Conservation (phyloP, 2,113 vertebrate species). For the Archilochus colubris region DNA sequence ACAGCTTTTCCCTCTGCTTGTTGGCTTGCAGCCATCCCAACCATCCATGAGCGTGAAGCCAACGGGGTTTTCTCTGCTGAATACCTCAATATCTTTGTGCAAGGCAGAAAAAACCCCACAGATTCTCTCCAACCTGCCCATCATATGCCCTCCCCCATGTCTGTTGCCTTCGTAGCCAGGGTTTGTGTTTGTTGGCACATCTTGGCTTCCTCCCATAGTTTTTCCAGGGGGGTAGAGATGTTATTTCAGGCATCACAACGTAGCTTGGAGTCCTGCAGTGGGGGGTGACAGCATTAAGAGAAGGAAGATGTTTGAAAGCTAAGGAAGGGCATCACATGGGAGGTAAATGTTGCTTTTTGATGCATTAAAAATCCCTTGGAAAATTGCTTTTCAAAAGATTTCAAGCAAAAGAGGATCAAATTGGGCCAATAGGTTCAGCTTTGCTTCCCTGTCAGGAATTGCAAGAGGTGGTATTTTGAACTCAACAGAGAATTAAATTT, state of each 20-base stretch:
- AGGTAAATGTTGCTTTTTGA: neutral
- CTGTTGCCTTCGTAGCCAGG: neutral
- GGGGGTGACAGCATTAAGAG: neutral
- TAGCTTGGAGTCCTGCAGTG: neutral
- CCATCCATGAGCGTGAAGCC: neutral
- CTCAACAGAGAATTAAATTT: neutral
- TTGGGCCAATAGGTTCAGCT: neutral
- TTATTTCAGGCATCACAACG: neutral
- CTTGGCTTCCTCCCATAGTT: neutral
- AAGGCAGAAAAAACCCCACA: neutral
- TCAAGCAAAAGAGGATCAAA: neutral
- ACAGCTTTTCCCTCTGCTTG: neutral
- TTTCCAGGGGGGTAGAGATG: neutral
- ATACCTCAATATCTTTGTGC: neutral
- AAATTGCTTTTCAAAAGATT: neutral
- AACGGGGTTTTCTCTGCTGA: slow-evolving; percentile 9
- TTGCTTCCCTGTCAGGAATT: neutral
- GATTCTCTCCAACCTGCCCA: neutral
- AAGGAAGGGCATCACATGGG: neutral
- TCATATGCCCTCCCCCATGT: neutral
- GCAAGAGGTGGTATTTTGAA: neutral
- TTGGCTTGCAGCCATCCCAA: neutral
- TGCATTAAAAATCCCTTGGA: neutral
- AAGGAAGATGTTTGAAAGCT: neutral
- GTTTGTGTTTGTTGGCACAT: neutral